Evolutionary conservation across 2,888 invertebrate genomes (phyloP), one percentile per base, ranked within the genome.

Genomic region (Hermaeophaga mercurialis): DNA sequence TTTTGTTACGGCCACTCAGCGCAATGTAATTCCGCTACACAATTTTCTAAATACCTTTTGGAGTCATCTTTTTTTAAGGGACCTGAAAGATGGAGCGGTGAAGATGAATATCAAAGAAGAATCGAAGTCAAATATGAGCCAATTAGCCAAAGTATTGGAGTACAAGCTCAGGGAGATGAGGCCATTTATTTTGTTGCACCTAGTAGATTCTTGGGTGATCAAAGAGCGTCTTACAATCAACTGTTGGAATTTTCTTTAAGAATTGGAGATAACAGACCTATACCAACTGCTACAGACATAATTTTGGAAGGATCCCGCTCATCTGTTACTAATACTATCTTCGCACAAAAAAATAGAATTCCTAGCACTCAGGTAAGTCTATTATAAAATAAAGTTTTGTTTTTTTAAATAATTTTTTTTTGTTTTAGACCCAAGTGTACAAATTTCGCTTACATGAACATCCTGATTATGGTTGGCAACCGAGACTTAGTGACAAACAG

Each of bases 1-100:
- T 99, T 99, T 84, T 99, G 99, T 75, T 98, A 93, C 75, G 98
- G 98, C 0, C 99, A 99, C 77, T 94, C 97, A 0, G 94, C 96
- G 0, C 88, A 93, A 66, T 99, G 99, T 74, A 83, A 84, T 64
- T 88, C 93, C 0, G 94, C 97, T 0, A 56, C 57, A 12, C 71
- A 73, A 4, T 74, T 70, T 56, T 71, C 68, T 11, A 72, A 66
- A 54, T 75, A 75, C 54, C 60, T 83, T 81, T 43, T 92, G 31
- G 90, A 91, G 68, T 93, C 95, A 0, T 87, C 87, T 68, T 99
- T 97, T 76, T 88, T 90, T 45, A 86, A 94, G 70, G 92, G 92
- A 73, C 81, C 83, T 9, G 96, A 97, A 75, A 85, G 88, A 50
- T 97, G 96, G 96, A 79, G 80, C 1, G 91, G 89, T 0, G 83